Conservation (phyloP, 1,140 invertebrate species). For the Caenorhabditis brenneri region DNA sequence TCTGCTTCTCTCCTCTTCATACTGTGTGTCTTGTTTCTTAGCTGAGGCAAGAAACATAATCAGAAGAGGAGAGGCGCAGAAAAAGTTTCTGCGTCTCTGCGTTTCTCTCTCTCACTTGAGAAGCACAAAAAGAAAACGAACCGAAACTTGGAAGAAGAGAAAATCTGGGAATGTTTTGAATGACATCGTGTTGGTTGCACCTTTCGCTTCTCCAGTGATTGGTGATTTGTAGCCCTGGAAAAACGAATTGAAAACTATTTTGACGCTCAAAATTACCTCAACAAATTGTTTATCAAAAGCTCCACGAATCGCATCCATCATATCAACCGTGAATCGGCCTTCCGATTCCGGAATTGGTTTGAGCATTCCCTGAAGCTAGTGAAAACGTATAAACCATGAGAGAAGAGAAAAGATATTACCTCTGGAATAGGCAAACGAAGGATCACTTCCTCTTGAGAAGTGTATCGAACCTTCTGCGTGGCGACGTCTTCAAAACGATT, state of each 20-base stretch:
- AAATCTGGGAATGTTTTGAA: conserved; percentile 89
- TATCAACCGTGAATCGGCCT: conserved; percentile 67
- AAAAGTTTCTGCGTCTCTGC: too few relatives aligned
- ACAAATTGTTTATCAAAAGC: conserved; percentile 89
- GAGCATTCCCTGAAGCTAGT: not conserved
- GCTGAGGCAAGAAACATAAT: too few relatives aligned
- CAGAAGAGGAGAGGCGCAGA: too few relatives aligned
- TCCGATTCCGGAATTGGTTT: conserved; percentile 73
- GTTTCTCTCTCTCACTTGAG: too few relatives aligned
- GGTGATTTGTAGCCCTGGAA: conserved; percentile 71
- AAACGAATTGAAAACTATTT: conserved; percentile 72
- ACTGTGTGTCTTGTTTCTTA: too few relatives aligned
- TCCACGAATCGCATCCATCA: conserved; percentile 82
- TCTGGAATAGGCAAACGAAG: conserved; percentile 85
- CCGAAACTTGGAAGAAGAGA: conserved; percentile 84
- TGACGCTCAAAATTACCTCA: conserved; percentile 73
- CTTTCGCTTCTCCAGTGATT: conserved; percentile 57
- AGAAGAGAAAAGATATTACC: conserved; percentile 75
- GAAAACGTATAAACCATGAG: conserved; percentile 24
- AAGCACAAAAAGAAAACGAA: not conserved
- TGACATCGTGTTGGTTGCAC: conserved; percentile 74
- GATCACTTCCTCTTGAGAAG: conserved; percentile 79
- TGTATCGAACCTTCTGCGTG: conserved; percentile 63
- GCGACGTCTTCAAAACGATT: conserved; percentile 85
- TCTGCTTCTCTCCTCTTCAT: too few relatives aligned